Base-by-base conservation (phyloP, 2,888 invertebrate genomes). In the Pandemis heparana region DNA sequence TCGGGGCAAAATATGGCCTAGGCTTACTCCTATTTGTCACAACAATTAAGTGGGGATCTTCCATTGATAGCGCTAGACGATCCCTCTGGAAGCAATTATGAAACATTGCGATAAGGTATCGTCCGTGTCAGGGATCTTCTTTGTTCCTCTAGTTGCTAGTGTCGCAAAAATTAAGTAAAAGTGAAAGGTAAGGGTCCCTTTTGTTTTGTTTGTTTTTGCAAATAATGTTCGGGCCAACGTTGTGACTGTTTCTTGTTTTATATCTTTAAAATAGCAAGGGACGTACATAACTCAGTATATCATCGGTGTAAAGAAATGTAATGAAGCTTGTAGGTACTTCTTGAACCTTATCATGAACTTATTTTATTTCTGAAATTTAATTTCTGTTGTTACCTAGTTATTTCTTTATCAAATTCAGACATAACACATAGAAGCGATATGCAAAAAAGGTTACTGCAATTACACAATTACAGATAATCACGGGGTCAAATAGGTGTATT, bases 1-100 rank as follows among this genome's bases (percentile, higher is more conserved):
- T 76, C 74, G 77, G 77, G 78, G 80, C 77, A 80, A 78, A 82
- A 88, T 87, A 86, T 86, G 84, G 85, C 85, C 82, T 84, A 74
- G 74, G 74, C 70, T 74, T 70, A 70, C 53, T 53, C 32, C 51
- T 70, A 65, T 74, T 65, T 74, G 74, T 70, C 69, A 65, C 60
- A 65, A 69, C 39, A 69, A 74, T 74, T 70, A 65, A 74, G 64
- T 51, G 18, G 53, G 43, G 65, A 16, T 65, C 48, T 41, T 69
- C 64, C 65, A 74, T 74, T 74, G 74, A 65, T 74, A 70, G 60
- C 65, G 51, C 69, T 43, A 43, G 53, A 70, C 65, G 65, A 70
- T 65, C 74, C 74, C 68, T 61, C 53, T 74, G 74, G 65, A 70
- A 70, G 70, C 64, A 70, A 70, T 61, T 61, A 70, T 69, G 65